Evolutionary conservation across 2,113 vertebrate genomes (phyloP).

Genomic region (Electrona antarctica): DNA sequence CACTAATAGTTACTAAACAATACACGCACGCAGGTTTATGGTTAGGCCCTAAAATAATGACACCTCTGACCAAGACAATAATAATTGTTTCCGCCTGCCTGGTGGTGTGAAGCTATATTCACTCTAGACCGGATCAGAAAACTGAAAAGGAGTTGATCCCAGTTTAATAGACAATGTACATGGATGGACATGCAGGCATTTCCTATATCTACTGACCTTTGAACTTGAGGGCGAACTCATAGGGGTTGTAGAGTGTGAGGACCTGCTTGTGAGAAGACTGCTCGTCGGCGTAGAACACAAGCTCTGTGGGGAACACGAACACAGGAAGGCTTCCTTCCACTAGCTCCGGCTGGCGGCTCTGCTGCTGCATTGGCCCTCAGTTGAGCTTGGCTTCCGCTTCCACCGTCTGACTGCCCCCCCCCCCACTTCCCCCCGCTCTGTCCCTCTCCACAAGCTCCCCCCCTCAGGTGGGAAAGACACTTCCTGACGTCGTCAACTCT

Average conservation of each 20-base stretch:
- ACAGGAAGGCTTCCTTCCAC: constrained; percentile 99
- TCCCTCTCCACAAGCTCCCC: constrained; percentile 46
- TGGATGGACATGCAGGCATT: not conserved
- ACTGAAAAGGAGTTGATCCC: no score
- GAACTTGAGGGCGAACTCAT: constrained; percentile 99
- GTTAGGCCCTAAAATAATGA: no score
- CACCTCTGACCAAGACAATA: no score
- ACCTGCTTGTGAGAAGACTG: constrained; percentile 98
- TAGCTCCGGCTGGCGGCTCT: constrained; percentile 96
- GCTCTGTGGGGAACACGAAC: constrained; percentile 98
- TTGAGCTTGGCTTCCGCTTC: constrained; percentile 82
- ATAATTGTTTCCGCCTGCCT: no score
- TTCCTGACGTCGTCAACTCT: constrained; percentile 59
- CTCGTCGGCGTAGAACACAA: constrained; percentile 97
- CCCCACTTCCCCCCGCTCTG: constrained; percentile 27
- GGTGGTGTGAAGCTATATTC: no score
- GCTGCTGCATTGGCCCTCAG: constrained; percentile 97
- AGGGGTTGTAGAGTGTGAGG: constrained; percentile 98
- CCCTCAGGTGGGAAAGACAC: constrained; percentile 36
- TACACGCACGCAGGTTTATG: no score
- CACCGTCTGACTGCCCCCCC: constrained; percentile 59
- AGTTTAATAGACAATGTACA: no score
- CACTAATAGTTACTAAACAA: no score
- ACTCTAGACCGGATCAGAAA: no score
- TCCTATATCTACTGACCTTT: constrained; percentile 87